Percentiles rank a stretch among this genome's conserved stretches.
These are phyloP conservation scores for Tipula helvola DNA, from an alignment of 2,888 invertebrate species.

Conservation along the genomic window DNA sequence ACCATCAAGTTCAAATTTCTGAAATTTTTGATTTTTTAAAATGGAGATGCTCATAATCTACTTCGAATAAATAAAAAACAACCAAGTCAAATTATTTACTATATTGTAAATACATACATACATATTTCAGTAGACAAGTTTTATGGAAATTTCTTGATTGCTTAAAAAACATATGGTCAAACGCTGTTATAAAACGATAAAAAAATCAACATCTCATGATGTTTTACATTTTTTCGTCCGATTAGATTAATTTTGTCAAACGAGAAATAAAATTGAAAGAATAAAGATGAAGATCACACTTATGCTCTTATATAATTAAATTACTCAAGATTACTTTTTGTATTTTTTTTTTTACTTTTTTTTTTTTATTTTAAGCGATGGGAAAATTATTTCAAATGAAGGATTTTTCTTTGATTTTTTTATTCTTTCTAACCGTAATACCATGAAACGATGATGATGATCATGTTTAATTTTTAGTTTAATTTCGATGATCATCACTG, in stretches of 20 bases:
- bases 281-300: neutral
- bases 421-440: neutral
- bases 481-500: neutral
- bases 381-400: neutral
- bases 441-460: neutral
- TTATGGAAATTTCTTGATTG: too few relatives aligned
- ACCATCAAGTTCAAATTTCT: too few relatives aligned
- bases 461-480: neutral
- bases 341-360: neutral
- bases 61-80: neutral
- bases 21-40: too few relatives aligned
- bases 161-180: neutral
- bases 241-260: neutral
- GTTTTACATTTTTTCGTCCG: neutral
- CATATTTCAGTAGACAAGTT: too few relatives aligned
- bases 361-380: neutral
- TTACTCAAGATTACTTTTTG: too few relatives aligned
- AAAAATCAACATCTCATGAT: neutral
- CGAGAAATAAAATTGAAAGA: neutral
- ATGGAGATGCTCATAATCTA: too few relatives aligned
- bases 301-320: neutral
- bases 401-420: neutral
- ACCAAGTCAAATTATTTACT: neutral
- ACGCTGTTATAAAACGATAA: neutral
- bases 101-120: too few relatives aligned